Base-by-base conservation (phyloP, 2,113 vertebrate species). In the Triplophysa tibetana region DNA sequence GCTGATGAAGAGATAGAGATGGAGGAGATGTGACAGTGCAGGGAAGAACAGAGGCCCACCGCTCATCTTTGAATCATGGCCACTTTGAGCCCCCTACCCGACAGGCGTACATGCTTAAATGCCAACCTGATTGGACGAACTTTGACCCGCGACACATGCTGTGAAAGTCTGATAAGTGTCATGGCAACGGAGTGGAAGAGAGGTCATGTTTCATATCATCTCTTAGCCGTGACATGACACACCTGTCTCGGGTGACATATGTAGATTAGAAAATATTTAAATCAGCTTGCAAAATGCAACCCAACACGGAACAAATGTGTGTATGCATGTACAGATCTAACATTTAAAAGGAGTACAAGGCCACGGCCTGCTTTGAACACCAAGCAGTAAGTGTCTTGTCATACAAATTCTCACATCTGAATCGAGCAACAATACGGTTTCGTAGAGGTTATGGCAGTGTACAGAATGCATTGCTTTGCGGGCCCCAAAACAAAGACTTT, bases 31-130 rank as follows among this genome's bases (percentile, higher is more conserved):
- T 91, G 45, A 86, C 77, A 76, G 67, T 80, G 87, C 84, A 83
- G 61, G 88, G 85, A 86, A 87, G 77, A 81, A 76, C 86, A 82
- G 82, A 88, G 64, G 26, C 70, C 69, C 33, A 70, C 17, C 23
- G n/a, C 82, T 76, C 64, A 29, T 80, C 93, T 92, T 92, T 95
- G 92, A 95, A 93, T 95, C 91, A 92, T 92, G 90, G 85, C 87
- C 79, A 88, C 90, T 90, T 83, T 86, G 73, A 78, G 81, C 75
- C 45, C 77, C 48, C 24, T 76, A 70, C 78, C 62, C 29, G 2
- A 79, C 75, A 79, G 76, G 69, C 48, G n/a, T 60, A 79, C 79
- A 81, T 82, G 76, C 48, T 38, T 89, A 92, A 93, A 93, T 93
- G 92, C 91, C 93, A 92, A 83, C 85, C 73, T 90, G 92, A 93